These are phyloP conservation scores for Xanthia togata DNA, from an alignment of 2,888 invertebrate genomes.

Conservation along the genomic window DNA sequence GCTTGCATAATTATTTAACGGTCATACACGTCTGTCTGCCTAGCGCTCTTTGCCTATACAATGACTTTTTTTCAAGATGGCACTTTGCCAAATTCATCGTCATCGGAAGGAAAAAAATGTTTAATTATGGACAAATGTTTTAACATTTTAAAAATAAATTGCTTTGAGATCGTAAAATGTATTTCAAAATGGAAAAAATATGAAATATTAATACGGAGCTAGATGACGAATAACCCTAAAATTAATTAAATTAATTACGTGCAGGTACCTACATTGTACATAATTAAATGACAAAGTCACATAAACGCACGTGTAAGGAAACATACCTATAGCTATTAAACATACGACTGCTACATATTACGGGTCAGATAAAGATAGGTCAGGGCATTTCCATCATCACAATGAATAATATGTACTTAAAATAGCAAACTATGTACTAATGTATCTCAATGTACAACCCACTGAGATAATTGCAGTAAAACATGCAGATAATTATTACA, in stretches of 20 bases:
- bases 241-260: slow-evolving; percentile 24
- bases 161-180: neutral
- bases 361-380: slow-evolving; percentile 60
- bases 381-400: slow-evolving; percentile 59
- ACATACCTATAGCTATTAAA: slow-evolving; percentile 12
- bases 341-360: slow-evolving; percentile 29
- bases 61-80: slow-evolving; percentile 22
- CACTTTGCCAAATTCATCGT: slow-evolving; percentile 26
- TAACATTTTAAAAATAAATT: neutral
- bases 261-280: neutral
- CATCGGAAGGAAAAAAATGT: neutral
- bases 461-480: slow-evolving; percentile 9
- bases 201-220: neutral
- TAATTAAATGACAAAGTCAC: neutral
- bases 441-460: slow-evolving; percentile 19
- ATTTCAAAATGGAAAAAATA: neutral
- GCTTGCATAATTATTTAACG: slow-evolving; percentile 86
- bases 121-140: neutral
- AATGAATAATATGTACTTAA: slow-evolving; percentile 49
- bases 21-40: slow-evolving; percentile 64
- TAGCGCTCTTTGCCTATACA: slow-evolving; percentile 37
- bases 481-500: slow-evolving; percentile 6
- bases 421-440: slow-evolving; percentile 42
- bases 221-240: slow-evolving; percentile 1
- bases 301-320: slow-evolving; percentile 5